Evolutionary conservation across 1,140 invertebrate species (phyloP).

Genomic region (Drosophila ercepeae): DNA sequence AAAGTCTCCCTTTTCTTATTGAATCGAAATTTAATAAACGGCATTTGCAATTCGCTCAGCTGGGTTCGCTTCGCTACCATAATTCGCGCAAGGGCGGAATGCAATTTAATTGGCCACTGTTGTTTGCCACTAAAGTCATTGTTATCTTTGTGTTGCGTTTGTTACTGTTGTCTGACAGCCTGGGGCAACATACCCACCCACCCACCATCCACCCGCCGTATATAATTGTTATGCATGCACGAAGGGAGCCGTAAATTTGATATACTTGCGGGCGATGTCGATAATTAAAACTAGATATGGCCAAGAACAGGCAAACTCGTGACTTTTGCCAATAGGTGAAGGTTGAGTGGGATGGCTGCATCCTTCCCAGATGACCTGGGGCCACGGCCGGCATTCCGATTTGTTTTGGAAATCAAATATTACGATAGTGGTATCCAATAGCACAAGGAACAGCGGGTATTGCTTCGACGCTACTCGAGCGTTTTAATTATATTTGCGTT

Average conservation of each 20-base stretch:
- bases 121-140: slow-evolving; percentile 57
- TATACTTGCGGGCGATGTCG: slow-evolving; percentile 64
- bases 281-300: slow-evolving; percentile 72
- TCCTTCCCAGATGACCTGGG: slow-evolving; percentile 12
- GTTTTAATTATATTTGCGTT: slow-evolving; percentile 69
- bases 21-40: slow-evolving; percentile 75
- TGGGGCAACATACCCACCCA: background rate
- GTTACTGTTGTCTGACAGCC: slow-evolving; percentile 15
- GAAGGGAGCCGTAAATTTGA: slow-evolving; percentile 70
- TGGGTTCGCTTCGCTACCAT: slow-evolving; percentile 37
- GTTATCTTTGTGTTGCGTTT: slow-evolving; percentile 61
- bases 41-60: slow-evolving; percentile 24
- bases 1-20: slow-evolving; percentile 48
- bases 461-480: slow-evolving; percentile 17
- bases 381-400: slow-evolving; percentile 4
- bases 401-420: slow-evolving; percentile 28
- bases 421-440: slow-evolving; percentile 56
- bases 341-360: background rate
- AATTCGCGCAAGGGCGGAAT: slow-evolving; percentile 60
- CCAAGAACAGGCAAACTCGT: slow-evolving; percentile 27
- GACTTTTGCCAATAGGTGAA: slow-evolving; percentile 50
- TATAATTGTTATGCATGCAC: slow-evolving; percentile 50
- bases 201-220: slow-evolving; percentile 1
- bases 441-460: slow-evolving; percentile 24
- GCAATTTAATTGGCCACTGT: slow-evolving; percentile 76